phyloP scores from a whole-genome alignment of 2,113 vertebrate species.

The Corythoichthys intestinalis region DNA sequence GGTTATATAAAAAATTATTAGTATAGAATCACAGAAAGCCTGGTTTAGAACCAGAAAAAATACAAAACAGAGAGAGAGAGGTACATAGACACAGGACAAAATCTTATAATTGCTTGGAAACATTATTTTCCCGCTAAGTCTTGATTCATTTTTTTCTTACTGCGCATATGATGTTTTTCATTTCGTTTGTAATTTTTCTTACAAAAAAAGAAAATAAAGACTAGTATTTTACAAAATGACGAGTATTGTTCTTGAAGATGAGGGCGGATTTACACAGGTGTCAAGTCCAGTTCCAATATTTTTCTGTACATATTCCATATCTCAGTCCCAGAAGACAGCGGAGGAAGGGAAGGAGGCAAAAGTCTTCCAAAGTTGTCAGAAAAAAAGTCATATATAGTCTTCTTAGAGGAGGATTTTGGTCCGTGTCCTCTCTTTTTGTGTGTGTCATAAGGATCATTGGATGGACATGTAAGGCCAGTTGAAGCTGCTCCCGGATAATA shows the following conservation, averaged over 20 bases:
- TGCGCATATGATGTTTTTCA: slow-evolving; percentile 92
- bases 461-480: slow-evolving; percentile 99
- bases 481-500: slow-evolving; percentile 99
- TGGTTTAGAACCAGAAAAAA: slow-evolving; percentile 99
- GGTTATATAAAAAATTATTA: slow-evolving; percentile 99
- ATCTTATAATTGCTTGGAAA: slow-evolving; percentile 99
- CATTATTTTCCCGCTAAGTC: slow-evolving; percentile 96
- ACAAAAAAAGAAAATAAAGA: slow-evolving; percentile 96
- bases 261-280: slow-evolving; percentile 85
- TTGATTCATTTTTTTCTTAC: slow-evolving; percentile 86
- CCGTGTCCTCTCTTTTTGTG: slow-evolving; percentile 68
- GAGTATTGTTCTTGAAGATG: slow-evolving; percentile 88
- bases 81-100: slow-evolving; percentile 99
- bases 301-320: slow-evolving; percentile 97
- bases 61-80: slow-evolving; percentile 99
- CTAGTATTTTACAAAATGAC: slow-evolving; percentile 99
- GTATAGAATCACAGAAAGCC: slow-evolving; percentile 99
- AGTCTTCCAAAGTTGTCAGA: slow-evolving; percentile 74
- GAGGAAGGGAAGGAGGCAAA: slow-evolving; percentile 58
- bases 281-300: slow-evolving; percentile 86
- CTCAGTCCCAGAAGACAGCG: slow-evolving; percentile 81
- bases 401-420: slow-evolving; percentile 75
- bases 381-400: slow-evolving; percentile 80
- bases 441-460: slow-evolving; percentile 89
- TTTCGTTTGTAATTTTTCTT: slow-evolving; percentile 80